A percentile compares a stretch with the other conserved stretches of the same genome.
These are phyloP conservation scores for Aegotheles bennettii DNA, from an alignment of 2,113 vertebrate species.

Conservation along the genomic window DNA sequence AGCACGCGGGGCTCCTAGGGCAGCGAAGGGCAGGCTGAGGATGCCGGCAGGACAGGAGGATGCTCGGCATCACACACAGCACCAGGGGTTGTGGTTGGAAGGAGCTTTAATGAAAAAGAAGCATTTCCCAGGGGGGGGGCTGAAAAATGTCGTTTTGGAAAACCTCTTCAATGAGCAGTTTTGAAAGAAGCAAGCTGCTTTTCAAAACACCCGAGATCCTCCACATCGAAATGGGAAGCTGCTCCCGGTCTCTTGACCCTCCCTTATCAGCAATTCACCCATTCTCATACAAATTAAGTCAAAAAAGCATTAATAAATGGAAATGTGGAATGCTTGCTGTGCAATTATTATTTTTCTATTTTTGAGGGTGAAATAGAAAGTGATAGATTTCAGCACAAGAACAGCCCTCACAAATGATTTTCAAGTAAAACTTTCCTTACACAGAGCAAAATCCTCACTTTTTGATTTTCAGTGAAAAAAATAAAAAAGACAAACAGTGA, in stretches of 20 bases:
- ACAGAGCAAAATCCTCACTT: not conserved
- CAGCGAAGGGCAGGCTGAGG: too few relatives aligned
- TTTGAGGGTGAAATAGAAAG: not conserved
- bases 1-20: not conserved
- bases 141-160: not conserved
- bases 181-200: not conserved
- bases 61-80: fast-evolving
- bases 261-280: not conserved
- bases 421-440: not conserved
- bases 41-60: not conserved
- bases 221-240: not conserved
- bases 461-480: not conserved
- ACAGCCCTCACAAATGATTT: not conserved
- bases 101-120: not conserved
- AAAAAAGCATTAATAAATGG: not conserved
- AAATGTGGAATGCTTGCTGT: not conserved
- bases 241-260: not conserved
- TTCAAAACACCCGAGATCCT: not conserved
- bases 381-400: not conserved
- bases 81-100: fast-evolving
- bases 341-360: not conserved
- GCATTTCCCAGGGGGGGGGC: fast-evolving
- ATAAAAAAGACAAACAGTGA: not conserved
- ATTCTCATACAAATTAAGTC: not conserved
- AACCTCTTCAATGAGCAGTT: not conserved